These are phyloP conservation scores for Parazoanthus darwini DNA, from an alignment of 92 coral and sea anemone genomes.

Conservation along the genomic window DNA sequence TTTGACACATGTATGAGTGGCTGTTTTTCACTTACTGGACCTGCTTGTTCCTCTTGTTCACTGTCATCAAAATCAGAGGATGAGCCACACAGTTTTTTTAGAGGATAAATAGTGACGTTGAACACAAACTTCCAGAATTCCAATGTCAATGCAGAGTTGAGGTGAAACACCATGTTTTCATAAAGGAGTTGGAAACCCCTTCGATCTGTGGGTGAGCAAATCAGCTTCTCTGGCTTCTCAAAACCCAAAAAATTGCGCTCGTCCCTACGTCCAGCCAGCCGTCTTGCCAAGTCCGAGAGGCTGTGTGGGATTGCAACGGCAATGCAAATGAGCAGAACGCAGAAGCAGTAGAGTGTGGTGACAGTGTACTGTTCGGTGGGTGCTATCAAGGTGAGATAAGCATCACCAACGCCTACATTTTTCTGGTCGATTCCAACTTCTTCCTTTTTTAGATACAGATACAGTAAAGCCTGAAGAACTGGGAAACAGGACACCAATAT, in stretches of 20 bases:
- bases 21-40: constrained; percentile 18
- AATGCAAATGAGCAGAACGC: constrained; percentile 77
- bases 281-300: constrained; percentile 86
- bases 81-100: constrained; percentile 60
- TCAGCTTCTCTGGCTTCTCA: constrained; percentile 72
- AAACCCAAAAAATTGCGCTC: constrained; percentile 89
- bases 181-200: constrained; percentile 94
- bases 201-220: constrained; percentile 68
- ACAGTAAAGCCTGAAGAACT: constrained; percentile 72
- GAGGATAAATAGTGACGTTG: constrained; percentile 67
- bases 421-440: constrained; percentile 67
- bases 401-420: constrained; percentile 78
- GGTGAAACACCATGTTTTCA: constrained; percentile 94
- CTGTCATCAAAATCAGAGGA: constrained; percentile 27
- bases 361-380: constrained; percentile 56
- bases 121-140: constrained; percentile 89
- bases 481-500: constrained; percentile 74
- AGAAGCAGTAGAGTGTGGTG: constrained; percentile 72
- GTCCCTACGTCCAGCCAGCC: constrained; percentile 89
- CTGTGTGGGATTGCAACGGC: constrained; percentile 94
- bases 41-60: constrained; percentile 35
- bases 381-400: constrained; percentile 69
- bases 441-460: constrained; percentile 62
- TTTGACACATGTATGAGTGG: constrained; percentile 35
- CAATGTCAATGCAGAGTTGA: constrained; percentile 69